Evolutionary conservation across 2,888 invertebrate species (phyloP), one percentile per base, ranked within the genome.

Genomic region (Agrotis ipsilon): DNA sequence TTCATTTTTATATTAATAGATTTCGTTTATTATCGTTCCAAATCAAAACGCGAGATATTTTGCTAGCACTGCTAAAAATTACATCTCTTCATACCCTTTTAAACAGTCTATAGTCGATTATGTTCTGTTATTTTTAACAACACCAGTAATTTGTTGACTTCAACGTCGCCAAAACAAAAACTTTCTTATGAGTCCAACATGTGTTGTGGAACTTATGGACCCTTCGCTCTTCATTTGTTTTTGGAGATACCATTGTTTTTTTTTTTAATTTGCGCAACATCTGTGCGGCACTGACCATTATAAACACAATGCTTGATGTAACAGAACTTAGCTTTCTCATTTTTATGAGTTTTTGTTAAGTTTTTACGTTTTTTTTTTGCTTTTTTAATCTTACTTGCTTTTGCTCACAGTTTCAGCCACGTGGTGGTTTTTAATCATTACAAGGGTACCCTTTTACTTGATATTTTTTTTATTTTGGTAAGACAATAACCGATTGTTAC

Each of bases 201-300:
- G 76, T 87, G 84, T 66, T 55, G 24, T 21, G 61, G 7, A 32
- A 32, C 32, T 32, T 32, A 7, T 7, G 32, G 39, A 39, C 39
- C 39, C 39, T 39, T 11, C 39, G 21, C 19, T 32, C 54, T 43
- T 59, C 64, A 14, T 70, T 75, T 70, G 70, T 76, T 82, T 78
- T 68, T 62, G 51, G 68, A 46, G 45, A 45, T 59, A 55, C 52
- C 62, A 66, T 77, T 78, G 72, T 73, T 75, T 74, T 81, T 73
- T 66, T 39, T 66, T 19, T 32, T 64, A 54, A 67, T 77, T 86
- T 82, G 81, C 75, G 84, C 77, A 86, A 88, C 89, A 88, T 88
- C 81, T 87, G 87, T 52, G 68, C 27, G 0, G 24, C 16, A 18
- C 39, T 73, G 68, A 68, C 84, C 70, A 67, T 59, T 77, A 32